phyloP scores from a whole-genome alignment of 2,888 invertebrate genomes.

The Drosophila incognita region DNA sequence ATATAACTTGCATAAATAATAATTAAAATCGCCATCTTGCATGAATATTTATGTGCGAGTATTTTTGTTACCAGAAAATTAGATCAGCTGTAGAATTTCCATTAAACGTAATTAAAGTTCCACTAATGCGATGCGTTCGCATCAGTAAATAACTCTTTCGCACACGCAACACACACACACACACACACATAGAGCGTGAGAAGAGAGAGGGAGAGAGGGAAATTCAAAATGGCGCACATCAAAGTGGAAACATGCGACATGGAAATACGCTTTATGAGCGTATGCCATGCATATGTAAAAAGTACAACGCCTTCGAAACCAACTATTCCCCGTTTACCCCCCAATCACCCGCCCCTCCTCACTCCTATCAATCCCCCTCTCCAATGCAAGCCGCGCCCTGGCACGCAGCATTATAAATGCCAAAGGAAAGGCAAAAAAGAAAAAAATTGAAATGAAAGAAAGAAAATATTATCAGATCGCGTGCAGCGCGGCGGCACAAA shows the following conservation, averaged over 20 bases:
- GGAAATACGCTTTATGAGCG: constrained; percentile 65
- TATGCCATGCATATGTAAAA: constrained; percentile 66
- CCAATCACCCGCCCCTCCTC: neutral
- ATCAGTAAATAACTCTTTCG: constrained; percentile 59
- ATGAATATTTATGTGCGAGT: neutral
- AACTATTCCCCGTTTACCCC: neutral
- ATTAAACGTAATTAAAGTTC: constrained; percentile 49
- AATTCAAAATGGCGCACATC: constrained; percentile 76
- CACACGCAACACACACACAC: constrained; percentile 19
- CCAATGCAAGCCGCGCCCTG: constrained; percentile 54
- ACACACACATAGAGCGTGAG: neutral
- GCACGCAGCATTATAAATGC: constrained; percentile 74
- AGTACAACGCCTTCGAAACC: constrained; percentile 38
- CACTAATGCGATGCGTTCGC: constrained; percentile 41
- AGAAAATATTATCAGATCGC: constrained; percentile 77
- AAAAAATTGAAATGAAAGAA: constrained; percentile 22
- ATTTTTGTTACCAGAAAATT: constrained; percentile 27
- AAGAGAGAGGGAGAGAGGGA: constrained; percentile 24
- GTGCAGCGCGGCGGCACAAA: constrained; percentile 67
- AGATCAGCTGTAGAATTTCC: constrained; percentile 47
- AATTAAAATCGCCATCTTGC: neutral
- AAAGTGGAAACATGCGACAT: constrained; percentile 71
- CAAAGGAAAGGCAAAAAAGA: constrained; percentile 46
- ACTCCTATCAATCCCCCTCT: neutral
- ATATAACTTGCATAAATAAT: neutral